Evolutionary conservation across 1,140 invertebrate species (phyloP).

Genomic region (Pemphigus obesinymphae): DNA sequence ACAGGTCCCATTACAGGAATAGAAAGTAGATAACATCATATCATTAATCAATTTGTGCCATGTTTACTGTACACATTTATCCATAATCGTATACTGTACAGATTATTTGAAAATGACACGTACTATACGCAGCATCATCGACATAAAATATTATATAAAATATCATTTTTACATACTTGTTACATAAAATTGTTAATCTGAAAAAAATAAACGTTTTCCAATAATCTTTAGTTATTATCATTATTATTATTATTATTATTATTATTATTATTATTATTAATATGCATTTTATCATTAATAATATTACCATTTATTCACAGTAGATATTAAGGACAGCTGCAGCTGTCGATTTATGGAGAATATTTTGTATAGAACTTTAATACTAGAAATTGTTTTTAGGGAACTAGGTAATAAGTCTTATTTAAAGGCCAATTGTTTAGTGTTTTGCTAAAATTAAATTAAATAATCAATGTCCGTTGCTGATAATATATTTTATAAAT

Average conservation of each 20-base stretch:
- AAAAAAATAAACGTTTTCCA: neutral
- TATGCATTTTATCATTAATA: too few species aligned
- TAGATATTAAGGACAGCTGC: too few species aligned
- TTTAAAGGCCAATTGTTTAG: too few species aligned
- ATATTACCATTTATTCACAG: too few species aligned
- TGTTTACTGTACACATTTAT: neutral
- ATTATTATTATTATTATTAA: too few species aligned
- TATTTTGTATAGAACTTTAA: too few species aligned
- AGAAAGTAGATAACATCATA: conserved; percentile 26
- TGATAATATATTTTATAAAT: too few species aligned
- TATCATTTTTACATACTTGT: neutral
- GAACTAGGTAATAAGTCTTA: too few species aligned
- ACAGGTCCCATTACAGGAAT: conserved; percentile 29
- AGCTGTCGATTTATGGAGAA: too few species aligned
- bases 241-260: neutral
- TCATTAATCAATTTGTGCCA: neutral
- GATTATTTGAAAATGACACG: neutral
- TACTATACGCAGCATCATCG: neutral
- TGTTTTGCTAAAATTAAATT: too few species aligned
- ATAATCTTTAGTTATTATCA: neutral
- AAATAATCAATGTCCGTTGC: too few species aligned
- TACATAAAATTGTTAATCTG: neutral
- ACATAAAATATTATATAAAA: neutral
- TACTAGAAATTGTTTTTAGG: too few species aligned
- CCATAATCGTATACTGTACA: neutral